Percentiles rank a stretch among this genome's conserved stretches.
Evolutionary conservation across 2,113 vertebrate genomes (phyloP).

Genomic region (Hippoglossus stenolepis): DNA sequence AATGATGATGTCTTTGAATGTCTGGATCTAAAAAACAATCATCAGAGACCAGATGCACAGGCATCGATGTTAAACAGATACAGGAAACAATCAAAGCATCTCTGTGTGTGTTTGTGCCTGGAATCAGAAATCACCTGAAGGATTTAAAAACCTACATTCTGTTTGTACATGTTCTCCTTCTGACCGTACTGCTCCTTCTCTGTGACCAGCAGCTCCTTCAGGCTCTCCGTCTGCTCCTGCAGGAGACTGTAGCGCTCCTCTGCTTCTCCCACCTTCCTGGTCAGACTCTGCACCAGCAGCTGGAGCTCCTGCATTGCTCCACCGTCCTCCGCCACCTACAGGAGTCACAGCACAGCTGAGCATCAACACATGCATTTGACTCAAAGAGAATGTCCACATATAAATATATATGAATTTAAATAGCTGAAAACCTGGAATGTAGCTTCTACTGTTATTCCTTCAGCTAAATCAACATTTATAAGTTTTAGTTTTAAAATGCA

Average conservation of each 20-base stretch:
- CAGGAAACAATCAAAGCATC: not conserved
- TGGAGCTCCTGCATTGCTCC: constrained; percentile 83
- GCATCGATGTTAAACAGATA: no score
- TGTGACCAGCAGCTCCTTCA: constrained; percentile 82
- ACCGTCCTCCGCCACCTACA: constrained; percentile 67
- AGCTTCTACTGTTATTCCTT: not conserved
- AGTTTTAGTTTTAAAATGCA: no score
- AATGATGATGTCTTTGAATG: constrained; percentile 88
- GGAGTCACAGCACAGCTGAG: not conserved
- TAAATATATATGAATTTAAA: not conserved
- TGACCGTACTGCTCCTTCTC: constrained; percentile 85
- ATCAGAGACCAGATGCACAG: not conserved
- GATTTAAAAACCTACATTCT: constrained; percentile 82
- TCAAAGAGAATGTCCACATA: not conserved
- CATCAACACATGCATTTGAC: not conserved
- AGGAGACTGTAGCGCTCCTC: constrained; percentile 89
- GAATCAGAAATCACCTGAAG: not conserved
- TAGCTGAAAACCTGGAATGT: not conserved
- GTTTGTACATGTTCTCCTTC: constrained; percentile 87
- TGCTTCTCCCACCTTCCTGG: constrained; percentile 88
- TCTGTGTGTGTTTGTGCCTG: no score
- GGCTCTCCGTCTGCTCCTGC: constrained; percentile 84
- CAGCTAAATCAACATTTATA: no score
- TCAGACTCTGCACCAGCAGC: constrained; percentile 87
- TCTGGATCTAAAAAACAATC: constrained; percentile 80